Evolutionary conservation across 2,113 vertebrate genomes (phyloP), one percentile per base, ranked within the genome.

Genomic region (Psettodes erumei): DNA sequence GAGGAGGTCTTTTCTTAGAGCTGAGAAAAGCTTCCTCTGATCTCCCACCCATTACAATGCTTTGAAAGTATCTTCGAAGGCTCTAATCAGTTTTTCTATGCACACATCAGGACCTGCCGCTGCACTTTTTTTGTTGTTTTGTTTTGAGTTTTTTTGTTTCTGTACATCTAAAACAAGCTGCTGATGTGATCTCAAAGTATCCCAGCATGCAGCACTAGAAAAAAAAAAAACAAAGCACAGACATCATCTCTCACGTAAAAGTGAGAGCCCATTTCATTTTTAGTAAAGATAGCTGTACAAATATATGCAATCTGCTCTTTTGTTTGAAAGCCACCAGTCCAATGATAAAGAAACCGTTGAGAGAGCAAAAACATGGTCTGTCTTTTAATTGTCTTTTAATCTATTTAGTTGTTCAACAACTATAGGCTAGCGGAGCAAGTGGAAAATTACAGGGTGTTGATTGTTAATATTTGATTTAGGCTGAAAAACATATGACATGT

Each of bases 1-100:
- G 15, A 86, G 67, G 63, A 86, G 76, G 75, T 71, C 42, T 80
- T 66, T 54, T 66, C 65, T 79, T 72, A 78, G 59, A 85, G 86
- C 60, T 45, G 28, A 71, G 77, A 79, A 82, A 73, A 79, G 71
- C 25, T 74, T 48, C 59, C 38, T 78, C 33, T 77, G 61, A 61
- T 86, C 59, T 76, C 19, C 55, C 21, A 55, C 0, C n/a, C 15
- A 1, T 63, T 71, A 30, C 40, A 8, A 55, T 6, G 58, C 55
- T 32, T 27, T 15, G 0, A 68, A 42, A 53, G 18, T 51, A 43
- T 75, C 50, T 72, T 21, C 8, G 51, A 71, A 18, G 68, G 40
- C 48, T 73, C 60, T 60, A 80, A 77, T 83, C 77, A 51, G 23
- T 13, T 33, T 63, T 70, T 30, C 28, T 37, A 55, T 51, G 81